Percentiles rank a stretch among this genome's conserved stretches.
phyloP scores from a whole-genome alignment of 2,888 invertebrate species.

The Lasioglossum morio region DNA sequence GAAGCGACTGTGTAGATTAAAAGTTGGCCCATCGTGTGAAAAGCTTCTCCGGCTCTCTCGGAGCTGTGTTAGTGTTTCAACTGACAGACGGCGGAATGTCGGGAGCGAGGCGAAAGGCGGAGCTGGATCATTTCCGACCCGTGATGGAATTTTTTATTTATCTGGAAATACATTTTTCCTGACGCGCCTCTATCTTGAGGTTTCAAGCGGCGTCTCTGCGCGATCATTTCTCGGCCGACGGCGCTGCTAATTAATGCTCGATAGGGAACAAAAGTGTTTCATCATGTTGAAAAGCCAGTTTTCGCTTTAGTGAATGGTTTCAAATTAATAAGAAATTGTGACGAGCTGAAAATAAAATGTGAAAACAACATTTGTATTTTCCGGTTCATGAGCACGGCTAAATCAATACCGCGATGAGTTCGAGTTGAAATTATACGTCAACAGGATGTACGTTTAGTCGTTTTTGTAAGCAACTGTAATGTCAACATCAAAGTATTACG shows the following conservation, averaged over 20 bases:
- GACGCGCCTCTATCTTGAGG: background rate
- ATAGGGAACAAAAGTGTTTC: background rate
- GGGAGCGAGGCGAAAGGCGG: background rate
- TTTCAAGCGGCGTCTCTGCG: background rate
- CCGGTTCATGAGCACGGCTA: background rate
- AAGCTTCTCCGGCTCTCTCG: background rate
- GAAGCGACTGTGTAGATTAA: slow-evolving; percentile 11
- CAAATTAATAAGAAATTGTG: background rate
- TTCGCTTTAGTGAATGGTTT: background rate
- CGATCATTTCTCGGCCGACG: background rate
- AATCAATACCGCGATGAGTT: background rate
- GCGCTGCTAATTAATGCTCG: background rate
- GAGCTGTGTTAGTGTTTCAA: background rate
- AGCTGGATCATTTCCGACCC: slow-evolving; percentile 11
- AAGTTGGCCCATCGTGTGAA: slow-evolving; percentile 9
- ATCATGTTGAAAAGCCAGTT: background rate
- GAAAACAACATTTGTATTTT: background rate
- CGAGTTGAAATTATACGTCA: background rate
- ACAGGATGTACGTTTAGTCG: background rate
- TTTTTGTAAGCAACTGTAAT: background rate
- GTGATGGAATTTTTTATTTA: slow-evolving; percentile 12
- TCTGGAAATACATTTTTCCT: slow-evolving; percentile 7
- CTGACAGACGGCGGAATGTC: background rate
- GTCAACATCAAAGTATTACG: background rate
- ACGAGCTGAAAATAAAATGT: background rate